phyloP scores from a whole-genome alignment of 2,113 vertebrate genomes.

The Egretta garzetta region DNA sequence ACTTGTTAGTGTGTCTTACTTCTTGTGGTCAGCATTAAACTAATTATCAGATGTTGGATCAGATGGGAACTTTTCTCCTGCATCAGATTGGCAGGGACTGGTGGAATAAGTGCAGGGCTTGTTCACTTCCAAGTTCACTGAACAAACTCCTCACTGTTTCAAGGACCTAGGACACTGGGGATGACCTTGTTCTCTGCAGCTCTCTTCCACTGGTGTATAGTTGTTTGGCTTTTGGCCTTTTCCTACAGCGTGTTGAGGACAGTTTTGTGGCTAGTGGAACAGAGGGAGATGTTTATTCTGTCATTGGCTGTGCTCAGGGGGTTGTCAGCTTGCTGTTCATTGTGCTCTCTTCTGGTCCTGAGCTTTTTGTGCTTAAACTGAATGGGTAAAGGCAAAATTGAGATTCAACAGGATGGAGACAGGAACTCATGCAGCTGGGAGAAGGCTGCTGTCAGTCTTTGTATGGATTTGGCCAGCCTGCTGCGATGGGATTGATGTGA shows the following conservation, averaged over 20 bases:
- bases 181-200: neutral
- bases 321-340: neutral
- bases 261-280: neutral
- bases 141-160: slow-evolving; percentile 13
- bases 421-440: neutral
- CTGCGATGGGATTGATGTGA: neutral
- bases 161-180: neutral
- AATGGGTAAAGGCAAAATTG: neutral
- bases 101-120: slow-evolving; percentile 5
- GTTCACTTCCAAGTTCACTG: neutral
- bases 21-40: neutral
- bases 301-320: neutral
- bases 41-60: neutral
- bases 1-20: neutral
- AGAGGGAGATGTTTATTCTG: neutral
- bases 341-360: neutral
- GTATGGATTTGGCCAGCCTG: neutral
- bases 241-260: neutral
- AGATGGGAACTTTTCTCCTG: neutral
- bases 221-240: slow-evolving; percentile 9
- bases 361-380: neutral
- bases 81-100: neutral
- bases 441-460: neutral
- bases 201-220: neutral
- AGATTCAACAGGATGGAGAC: neutral